Evolutionary conservation across 2,888 invertebrate genomes (phyloP), one percentile per base, ranked within the genome.

Genomic region (Caenorhabditis drosophilae): DNA sequence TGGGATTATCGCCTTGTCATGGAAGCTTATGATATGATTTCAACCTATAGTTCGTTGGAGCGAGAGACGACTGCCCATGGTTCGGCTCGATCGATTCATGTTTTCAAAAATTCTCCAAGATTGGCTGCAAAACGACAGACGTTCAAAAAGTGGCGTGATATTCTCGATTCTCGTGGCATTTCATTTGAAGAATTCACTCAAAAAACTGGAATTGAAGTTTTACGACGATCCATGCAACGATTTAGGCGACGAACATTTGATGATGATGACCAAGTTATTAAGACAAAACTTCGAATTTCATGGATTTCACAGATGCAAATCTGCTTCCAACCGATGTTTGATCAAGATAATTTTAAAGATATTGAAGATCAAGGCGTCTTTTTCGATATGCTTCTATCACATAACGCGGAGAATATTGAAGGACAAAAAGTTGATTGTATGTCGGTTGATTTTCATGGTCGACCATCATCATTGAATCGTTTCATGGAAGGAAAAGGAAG

Each of bases 401-500:
- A 82, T 56, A 81, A 82, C 44, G 69, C 73, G 1, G 78, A 80
- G 27, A 82, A 82, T 61, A 56, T 78, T 7, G 71, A 79, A 27
- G 73, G 67, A 18, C 50, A 72, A 48, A 70, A 70, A 27, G 59
- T 80, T 25, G 82, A 81, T 47, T 82, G 81, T 54, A 81, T 81
- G 81, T 75, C 69, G 15, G 79, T 80, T 23, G 82, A 82, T 47
- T 73, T 82, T 61, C 82, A 82, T 58, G 82, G 82, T 11, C 62
- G 82, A 27, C 79, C 80, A 18, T 74, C 76, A 18, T 81, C 82
- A 1, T 57, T 75, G 22, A 75, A 70, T 55, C 60, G 82, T 41
- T 82, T 81, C 67, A 82, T 79, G 77, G 81, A 80, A 52, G 79
- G 81, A 42, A 79, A 80, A 51, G 80, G 81, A 35, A 42, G 78